A percentile compares a stretch with the other conserved stretches of the same genome.
phyloP scores from a whole-genome alignment of 2,113 vertebrate species.

The Canis aureus region DNA sequence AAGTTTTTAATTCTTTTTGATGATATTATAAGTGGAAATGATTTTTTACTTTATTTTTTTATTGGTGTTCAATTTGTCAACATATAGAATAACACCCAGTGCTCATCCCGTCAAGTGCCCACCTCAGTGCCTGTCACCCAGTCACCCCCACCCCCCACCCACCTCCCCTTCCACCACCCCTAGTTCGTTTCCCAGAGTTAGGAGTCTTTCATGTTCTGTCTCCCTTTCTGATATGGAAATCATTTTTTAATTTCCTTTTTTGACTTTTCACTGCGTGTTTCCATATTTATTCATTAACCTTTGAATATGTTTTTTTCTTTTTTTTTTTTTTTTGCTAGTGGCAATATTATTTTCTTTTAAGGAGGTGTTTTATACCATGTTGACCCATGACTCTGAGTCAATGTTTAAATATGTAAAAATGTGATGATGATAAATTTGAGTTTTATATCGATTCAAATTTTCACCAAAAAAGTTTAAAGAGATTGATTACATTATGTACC shows the following conservation, averaged over 20 bases:
- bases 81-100: no score
- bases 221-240: neutral
- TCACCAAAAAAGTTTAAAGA: constrained; percentile 79
- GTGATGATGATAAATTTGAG: constrained; percentile 76
- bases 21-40: neutral
- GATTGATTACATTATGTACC: constrained; percentile 79
- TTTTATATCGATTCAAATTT: constrained; percentile 74
- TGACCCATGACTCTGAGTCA: constrained; percentile 72
- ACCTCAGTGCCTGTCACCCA: no score
- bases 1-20: neutral
- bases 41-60: neutral
- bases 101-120: no score
- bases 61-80: no score
- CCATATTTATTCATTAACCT: neutral
- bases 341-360: neutral
- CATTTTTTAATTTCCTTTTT: neutral
- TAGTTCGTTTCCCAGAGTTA: no score
- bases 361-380: constrained; percentile 55
- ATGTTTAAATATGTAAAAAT: constrained; percentile 76
- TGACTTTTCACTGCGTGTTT: neutral
- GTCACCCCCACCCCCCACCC: no score
- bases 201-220: no score
- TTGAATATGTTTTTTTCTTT: neutral
- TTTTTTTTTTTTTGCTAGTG: neutral
- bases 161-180: no score